Percentiles rank a stretch among this genome's conserved stretches.
phyloP scores from a whole-genome alignment of 92 coral and sea anemone species.

The Umimayanthus kanabou region DNA sequence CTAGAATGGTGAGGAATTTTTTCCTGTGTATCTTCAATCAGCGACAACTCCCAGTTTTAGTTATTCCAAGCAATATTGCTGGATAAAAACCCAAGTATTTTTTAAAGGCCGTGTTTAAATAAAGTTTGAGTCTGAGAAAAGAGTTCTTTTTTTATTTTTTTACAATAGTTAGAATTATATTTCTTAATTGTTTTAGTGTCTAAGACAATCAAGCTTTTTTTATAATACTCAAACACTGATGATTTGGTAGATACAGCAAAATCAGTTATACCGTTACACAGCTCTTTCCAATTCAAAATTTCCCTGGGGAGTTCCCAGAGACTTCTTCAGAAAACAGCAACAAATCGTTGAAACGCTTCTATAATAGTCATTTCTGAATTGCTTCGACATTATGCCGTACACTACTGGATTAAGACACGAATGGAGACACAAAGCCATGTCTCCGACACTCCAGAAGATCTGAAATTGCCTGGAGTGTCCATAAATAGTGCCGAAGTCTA shows the following conservation, averaged over 20 bases:
- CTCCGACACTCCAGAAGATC: constrained; percentile 21
- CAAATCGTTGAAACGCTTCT: not conserved
- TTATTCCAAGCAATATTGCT: too few relatives aligned
- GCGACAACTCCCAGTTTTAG: too few relatives aligned
- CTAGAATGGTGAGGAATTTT: too few relatives aligned
- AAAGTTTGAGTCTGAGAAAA: too few relatives aligned
- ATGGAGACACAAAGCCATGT: constrained; percentile 5
- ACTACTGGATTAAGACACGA: constrained; percentile 18
- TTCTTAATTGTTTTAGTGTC: not conserved
- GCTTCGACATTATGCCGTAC: constrained; percentile 21
- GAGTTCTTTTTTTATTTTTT: too few relatives aligned
- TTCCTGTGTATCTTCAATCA: too few relatives aligned
- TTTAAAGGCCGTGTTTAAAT: too few relatives aligned
- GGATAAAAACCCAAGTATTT: too few relatives aligned
- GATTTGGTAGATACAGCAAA: not conserved
- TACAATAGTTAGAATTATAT: not conserved
- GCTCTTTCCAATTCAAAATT: not conserved
- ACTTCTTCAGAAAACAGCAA: not conserved
- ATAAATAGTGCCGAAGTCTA: constrained; percentile 4
- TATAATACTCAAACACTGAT: not conserved
- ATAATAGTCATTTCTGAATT: constrained; percentile 3
- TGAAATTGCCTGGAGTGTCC: not conserved
- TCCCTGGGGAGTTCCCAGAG: not conserved
- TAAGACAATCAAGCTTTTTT: too few relatives aligned
- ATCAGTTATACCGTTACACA: not conserved